Conservation (phyloP, 2,797 vertebrate species). For the Channallabes apus region DNA sequence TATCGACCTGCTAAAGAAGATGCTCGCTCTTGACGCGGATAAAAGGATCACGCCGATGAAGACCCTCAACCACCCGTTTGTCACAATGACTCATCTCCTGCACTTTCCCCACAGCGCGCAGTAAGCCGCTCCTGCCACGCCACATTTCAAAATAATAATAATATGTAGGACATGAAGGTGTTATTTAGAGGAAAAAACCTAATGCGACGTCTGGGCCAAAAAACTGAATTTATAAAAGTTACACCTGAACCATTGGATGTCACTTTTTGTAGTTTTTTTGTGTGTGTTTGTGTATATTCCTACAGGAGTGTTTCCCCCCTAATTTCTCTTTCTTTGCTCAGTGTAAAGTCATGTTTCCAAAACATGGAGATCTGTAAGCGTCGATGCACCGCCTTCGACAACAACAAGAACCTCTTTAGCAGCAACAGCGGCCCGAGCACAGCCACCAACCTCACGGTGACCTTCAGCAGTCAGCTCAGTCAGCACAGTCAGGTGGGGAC, state of each 20-base stretch:
- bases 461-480: conserved; percentile 96
- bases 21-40: conserved; percentile 96
- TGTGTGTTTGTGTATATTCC: not conserved
- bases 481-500: conserved; percentile 89
- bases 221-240: not conserved
- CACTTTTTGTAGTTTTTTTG: too few relatives aligned
- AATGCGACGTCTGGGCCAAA: not conserved
- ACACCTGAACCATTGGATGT: not conserved
- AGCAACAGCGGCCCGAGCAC: conserved; percentile 85
- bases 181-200: not conserved
- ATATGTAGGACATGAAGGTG: not conserved
- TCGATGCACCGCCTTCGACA: conserved; percentile 91
- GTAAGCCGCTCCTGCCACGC: conserved; percentile 68
- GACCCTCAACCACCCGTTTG: conserved; percentile 94
- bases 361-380: conserved; percentile 99
- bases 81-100: conserved; percentile 95
- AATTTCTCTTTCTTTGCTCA: conserved; percentile 59
- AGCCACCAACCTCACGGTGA: conserved; percentile 95
- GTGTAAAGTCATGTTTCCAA: conserved; percentile 97
- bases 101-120: conserved; percentile 98
- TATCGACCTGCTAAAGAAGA: conserved; percentile 97
- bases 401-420: conserved; percentile 90
- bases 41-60: conserved; percentile 96
- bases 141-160: not conserved
- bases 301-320: not conserved